Evolutionary conservation across 1,140 invertebrate genomes (phyloP).

Genomic region (Samia ricini): DNA sequence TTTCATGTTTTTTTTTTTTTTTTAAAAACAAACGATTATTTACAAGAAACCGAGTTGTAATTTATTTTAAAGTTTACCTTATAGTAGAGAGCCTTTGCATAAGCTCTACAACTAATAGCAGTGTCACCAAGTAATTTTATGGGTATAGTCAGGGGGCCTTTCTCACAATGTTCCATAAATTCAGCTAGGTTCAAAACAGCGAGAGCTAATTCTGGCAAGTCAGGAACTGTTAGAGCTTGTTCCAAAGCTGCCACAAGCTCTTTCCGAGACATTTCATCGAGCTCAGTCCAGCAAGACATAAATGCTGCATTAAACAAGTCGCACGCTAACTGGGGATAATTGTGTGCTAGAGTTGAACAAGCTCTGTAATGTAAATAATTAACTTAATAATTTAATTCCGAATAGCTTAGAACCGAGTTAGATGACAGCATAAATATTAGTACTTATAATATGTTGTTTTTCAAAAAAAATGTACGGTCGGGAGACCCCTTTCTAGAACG

Average conservation of each 20-base stretch:
- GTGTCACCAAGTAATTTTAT: slow-evolving; percentile 88
- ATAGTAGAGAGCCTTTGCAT: slow-evolving; percentile 98
- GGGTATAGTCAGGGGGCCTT: slow-evolving; percentile 94
- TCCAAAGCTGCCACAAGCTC: slow-evolving; percentile 93
- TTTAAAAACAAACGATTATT: not conserved
- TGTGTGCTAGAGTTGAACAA: slow-evolving; percentile 94
- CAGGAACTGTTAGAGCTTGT: slow-evolving; percentile 92
- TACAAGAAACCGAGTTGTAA: not conserved
- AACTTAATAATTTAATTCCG: not conserved
- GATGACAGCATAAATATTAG: too few species aligned
- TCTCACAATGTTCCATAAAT: slow-evolving; percentile 99
- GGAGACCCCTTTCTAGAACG: too few species aligned
- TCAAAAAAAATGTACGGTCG: too few species aligned
- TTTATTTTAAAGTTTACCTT: slow-evolving; percentile 76
- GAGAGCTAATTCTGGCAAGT: slow-evolving; percentile 97
- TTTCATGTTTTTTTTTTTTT: not conserved
- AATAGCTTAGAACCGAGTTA: too few species aligned
- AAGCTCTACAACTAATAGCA: slow-evolving; percentile 90
- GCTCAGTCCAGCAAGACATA: slow-evolving; percentile 98
- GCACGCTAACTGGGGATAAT: slow-evolving; percentile 94
- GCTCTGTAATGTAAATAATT: slow-evolving; percentile 77
- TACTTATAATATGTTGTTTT: too few species aligned
- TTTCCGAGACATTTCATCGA: slow-evolving; percentile 88
- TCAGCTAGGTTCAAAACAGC: slow-evolving; percentile 98
- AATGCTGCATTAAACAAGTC: slow-evolving; percentile 99